Conservation (phyloP, 2,888 invertebrate genomes). For the Archaeoteleia sp. region DNA sequence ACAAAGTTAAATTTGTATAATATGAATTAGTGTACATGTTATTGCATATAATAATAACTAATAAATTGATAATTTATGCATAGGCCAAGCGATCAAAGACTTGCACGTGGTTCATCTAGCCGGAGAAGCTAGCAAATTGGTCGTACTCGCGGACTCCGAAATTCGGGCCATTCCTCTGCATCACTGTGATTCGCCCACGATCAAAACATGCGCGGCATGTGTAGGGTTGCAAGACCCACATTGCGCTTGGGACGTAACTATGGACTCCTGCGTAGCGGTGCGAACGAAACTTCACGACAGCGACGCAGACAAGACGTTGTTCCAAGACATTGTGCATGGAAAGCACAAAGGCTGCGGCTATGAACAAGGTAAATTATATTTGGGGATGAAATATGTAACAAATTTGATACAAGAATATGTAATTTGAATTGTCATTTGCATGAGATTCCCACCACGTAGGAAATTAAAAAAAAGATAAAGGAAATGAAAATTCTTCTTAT, state of each 20-base stretch:
- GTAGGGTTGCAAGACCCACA: slow-evolving; percentile 96
- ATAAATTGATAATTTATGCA: slow-evolving; percentile 10
- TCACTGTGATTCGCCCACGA: slow-evolving; percentile 80
- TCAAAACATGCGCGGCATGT: slow-evolving; percentile 83
- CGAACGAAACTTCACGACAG: slow-evolving; percentile 78
- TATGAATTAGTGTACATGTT: too few species aligned
- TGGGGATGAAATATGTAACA: neutral
- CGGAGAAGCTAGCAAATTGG: slow-evolving; percentile 85
- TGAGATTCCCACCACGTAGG: too few species aligned
- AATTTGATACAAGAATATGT: too few species aligned
- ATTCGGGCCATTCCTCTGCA: slow-evolving; percentile 90
- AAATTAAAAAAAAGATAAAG: too few species aligned
- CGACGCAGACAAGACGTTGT: slow-evolving; percentile 78
- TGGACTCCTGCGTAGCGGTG: slow-evolving; percentile 77
- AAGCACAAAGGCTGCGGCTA: slow-evolving; percentile 79
- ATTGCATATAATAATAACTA: neutral
- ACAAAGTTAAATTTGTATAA: too few species aligned
- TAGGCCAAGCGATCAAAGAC: slow-evolving; percentile 80
- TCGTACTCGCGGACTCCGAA: slow-evolving; percentile 92
- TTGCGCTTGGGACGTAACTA: slow-evolving; percentile 93
- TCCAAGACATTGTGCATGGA: slow-evolving; percentile 85
- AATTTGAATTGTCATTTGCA: too few species aligned
- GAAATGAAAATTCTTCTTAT: too few species aligned
- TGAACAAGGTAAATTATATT: slow-evolving; percentile 64
- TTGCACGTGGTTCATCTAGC: slow-evolving; percentile 81